Base-by-base conservation (phyloP, 1,140 invertebrate species). In the Drosophila aff. region DNA sequence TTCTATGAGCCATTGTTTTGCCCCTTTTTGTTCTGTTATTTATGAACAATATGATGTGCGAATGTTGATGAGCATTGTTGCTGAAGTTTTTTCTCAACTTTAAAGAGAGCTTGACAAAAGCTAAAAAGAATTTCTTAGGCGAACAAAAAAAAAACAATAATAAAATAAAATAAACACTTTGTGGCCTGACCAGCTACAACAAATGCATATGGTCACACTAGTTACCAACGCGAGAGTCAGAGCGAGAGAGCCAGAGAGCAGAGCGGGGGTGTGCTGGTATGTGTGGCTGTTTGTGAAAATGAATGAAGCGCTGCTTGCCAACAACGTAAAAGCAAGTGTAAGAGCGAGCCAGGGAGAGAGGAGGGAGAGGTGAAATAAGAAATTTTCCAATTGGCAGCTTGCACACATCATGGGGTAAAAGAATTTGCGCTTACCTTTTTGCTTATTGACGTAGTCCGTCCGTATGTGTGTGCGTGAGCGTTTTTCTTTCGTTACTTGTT, bases 371-470 rank as follows among this genome's bases (percentile, higher is more conserved):
- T 76, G 72, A 73, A 77, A 65, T 63, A 87, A 74, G 63, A 90
- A 87, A 84, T 76, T 87, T 87, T 90, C 84, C 84, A 90, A 87
- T 87, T 87, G 84, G 77, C 85, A 81, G 58, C 28, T 64, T 71
- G 58, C 46, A 61, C 40, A 36, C 40, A 66, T 28, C 63, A 50
- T 46, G 58, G 72, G 71, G 65, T 36, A 63, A 41, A 50, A 79
- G 82, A 86, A 82, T 85, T 84, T 83, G 58, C 46, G 74, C 84
- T 81, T 89, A 89, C 84, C 84, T 89, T 79, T 79, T 79, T 57
- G 40, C 73, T 82, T 81, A 83, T 84, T 89, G 78, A 85, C 82
- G 82, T 85, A 85, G 82, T 76, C 80, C 82, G 76, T 64, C 60
- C 73, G 82, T 84, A 31, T 55, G 23, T 64, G 57, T 67, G 77